Base-by-base conservation (phyloP, 1,140 invertebrate species). In the Anoplophora glabripennis region DNA sequence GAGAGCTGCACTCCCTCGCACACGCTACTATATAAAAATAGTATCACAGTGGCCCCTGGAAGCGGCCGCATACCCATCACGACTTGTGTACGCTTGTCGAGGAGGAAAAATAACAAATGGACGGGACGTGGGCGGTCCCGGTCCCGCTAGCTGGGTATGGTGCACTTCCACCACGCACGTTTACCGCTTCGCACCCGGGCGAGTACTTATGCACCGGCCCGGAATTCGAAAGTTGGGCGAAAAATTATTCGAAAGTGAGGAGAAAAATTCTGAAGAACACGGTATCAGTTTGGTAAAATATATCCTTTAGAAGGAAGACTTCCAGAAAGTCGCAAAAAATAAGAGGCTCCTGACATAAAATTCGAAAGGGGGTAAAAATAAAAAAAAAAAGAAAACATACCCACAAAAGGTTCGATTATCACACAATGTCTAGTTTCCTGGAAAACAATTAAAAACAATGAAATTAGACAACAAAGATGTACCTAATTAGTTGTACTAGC, bases 21-120 rank as follows among this genome's bases (percentile, higher is more conserved):
- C 37, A 55, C 40, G 38, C 37, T 12, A 14, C 21, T n/a, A n/a
- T 55, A 38, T 59, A 65, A 63, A 65, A 65, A 65, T 65, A 65
- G 64, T 45, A 59, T 46, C 60, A 34, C 18, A 12, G 47, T 52
- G 60, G 64, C 64, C 64, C 64, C 64, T 65, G 64, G 64, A 65
- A 65, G 48, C 57, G 51, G 42, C 55, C 55, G 49, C 55, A 62
- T 53, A 47, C 51, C 34, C 60, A 58, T 47, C 55, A 51, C 37
- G 36, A 49, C 48, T 52, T 59, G 48, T 52, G 48, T 59, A 53
- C 51, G 57, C 42, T 59, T 53, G 21, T 28, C 21, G 21, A 28
- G 21, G 21, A 28, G 21, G 21, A 28, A 28, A 53, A 59, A 12
- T 42, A 53, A 35, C 44, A 59, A 44, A 52, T 45, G 33, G 36